These are phyloP conservation scores for Cavia aperea DNA, from an alignment of 2,113 vertebrate species.

Conservation along the genomic window DNA sequence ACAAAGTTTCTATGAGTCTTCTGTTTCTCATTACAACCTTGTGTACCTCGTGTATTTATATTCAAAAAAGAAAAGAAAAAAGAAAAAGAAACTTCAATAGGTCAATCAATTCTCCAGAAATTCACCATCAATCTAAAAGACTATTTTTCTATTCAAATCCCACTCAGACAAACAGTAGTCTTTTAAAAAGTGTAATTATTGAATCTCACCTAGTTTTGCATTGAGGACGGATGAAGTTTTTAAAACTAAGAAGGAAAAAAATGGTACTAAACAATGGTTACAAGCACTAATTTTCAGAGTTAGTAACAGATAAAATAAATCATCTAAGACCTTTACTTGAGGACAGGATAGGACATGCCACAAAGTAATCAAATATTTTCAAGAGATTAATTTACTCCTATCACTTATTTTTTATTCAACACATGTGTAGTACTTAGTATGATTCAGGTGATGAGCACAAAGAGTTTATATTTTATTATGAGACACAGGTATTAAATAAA, in stretches of 20 bases:
- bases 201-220: neutral
- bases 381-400: neutral
- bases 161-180: neutral
- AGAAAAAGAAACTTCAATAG: neutral
- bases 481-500: neutral
- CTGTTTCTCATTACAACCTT: constrained; percentile 4
- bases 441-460: neutral
- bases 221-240: neutral
- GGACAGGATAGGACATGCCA: neutral
- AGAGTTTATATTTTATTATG: neutral
- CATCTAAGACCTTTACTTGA: neutral
- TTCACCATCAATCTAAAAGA: constrained; percentile 2
- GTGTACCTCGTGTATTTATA: neutral
- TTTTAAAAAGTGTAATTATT: neutral
- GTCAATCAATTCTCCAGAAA: neutral
- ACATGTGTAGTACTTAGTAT: neutral
- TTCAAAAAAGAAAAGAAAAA: neutral
- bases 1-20: constrained; percentile 1
- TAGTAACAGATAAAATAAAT: constrained; percentile 12
- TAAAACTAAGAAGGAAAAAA: neutral
- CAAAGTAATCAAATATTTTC: neutral
- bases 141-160: neutral
- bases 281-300: neutral
- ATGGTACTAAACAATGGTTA: neutral
- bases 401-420: neutral